A percentile compares a stretch with the other conserved stretches of the same genome.
These are phyloP conservation scores for Acanthurus leucopareius DNA, from an alignment of 2,797 vertebrate genomes.

Conservation along the genomic window DNA sequence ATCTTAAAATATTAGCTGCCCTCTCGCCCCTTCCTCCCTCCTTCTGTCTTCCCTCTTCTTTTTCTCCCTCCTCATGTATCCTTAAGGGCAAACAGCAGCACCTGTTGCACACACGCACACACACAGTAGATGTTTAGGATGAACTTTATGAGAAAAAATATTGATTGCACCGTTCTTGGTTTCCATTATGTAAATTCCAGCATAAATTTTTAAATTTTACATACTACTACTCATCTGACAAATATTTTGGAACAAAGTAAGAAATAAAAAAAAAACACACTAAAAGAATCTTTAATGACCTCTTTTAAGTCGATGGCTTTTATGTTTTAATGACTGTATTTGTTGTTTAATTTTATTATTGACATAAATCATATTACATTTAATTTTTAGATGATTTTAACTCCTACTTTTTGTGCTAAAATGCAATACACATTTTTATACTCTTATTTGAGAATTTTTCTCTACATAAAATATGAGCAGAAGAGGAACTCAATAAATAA, in stretches of 20 bases:
- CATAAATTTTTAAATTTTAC: neutral
- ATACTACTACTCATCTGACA: no score
- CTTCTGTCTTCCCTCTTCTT: conserved; percentile 22
- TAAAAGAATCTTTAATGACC: neutral
- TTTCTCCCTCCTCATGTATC: conserved; percentile 3
- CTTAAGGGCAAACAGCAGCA: conserved; percentile 61
- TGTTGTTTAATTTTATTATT: neutral
- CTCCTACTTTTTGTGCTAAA: neutral
- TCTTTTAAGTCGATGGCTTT: neutral
- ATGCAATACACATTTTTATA: neutral
- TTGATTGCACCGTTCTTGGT: neutral
- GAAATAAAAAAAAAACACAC: neutral
- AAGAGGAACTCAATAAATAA: neutral
- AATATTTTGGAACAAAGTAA: no score
- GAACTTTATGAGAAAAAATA: conserved; percentile 11
- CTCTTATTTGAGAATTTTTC: neutral
- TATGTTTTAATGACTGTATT: neutral
- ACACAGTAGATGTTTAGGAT: neutral
- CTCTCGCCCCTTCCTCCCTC: conserved; percentile 51
- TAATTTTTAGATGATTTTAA: neutral
- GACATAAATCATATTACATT: neutral
- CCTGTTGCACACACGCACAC: conserved; percentile 59
- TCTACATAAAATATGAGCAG: neutral
- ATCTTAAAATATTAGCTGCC: conserved; percentile 79
- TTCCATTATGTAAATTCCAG: neutral